phyloP scores from a whole-genome alignment of 2,113 vertebrate species.

The Cyphomyrus plagiostoma region DNA sequence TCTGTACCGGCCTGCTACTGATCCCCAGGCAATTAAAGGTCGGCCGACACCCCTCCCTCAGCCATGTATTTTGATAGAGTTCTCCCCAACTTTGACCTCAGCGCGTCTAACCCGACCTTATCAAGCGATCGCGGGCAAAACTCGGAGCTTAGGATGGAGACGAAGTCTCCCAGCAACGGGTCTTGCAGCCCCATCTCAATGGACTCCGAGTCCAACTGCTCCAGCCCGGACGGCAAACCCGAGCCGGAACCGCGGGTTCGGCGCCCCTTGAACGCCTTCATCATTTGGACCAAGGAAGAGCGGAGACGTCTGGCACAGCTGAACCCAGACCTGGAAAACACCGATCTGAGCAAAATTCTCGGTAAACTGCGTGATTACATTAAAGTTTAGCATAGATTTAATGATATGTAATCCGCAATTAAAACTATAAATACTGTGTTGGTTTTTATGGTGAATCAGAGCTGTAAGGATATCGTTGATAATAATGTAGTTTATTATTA shows the following conservation, averaged over 20 bases:
- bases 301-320: slow-evolving; percentile 61
- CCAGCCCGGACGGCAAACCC: slow-evolving; percentile 69
- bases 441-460: not conserved
- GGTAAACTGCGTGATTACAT: slow-evolving; percentile 44
- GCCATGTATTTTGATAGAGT: slow-evolving; percentile 51
- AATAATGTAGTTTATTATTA: not conserved
- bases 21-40: slow-evolving; percentile 3
- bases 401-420: not conserved
- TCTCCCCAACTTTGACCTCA: slow-evolving; percentile 32
- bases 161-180: slow-evolving; percentile 38
- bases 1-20: not conserved
- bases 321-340: slow-evolving; percentile 70
- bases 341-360: slow-evolving; percentile 72
- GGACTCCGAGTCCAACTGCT: slow-evolving; percentile 59
- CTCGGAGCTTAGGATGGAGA: slow-evolving; percentile 27
- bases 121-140: slow-evolving; percentile 31
- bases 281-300: slow-evolving; percentile 76
- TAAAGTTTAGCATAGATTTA: not conserved
- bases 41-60: not conserved
- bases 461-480: not conserved
- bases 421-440: not conserved
- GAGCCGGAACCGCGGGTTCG: slow-evolving; percentile 53
- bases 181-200: slow-evolving; percentile 56
- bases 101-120: slow-evolving; percentile 25
- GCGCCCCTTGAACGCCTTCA: slow-evolving; percentile 72